Conservation (phyloP, 2,797 vertebrate species). For the Falco berigora region DNA sequence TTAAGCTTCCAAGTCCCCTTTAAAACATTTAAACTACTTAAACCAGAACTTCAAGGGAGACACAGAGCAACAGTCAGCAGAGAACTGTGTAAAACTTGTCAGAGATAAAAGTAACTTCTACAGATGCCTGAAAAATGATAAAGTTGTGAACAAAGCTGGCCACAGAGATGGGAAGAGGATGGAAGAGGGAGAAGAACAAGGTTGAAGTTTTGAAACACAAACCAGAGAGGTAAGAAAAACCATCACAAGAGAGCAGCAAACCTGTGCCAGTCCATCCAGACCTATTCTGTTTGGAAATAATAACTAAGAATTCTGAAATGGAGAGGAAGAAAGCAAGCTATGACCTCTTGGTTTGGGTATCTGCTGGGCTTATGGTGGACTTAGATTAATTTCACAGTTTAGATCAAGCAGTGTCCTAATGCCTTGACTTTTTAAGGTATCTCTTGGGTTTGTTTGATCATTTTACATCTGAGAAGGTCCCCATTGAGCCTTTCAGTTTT, state of each 20-base stretch:
- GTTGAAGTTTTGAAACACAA: neutral
- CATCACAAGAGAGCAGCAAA: neutral
- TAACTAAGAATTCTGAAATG: neutral
- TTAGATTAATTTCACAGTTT: neutral
- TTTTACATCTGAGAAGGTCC: neutral
- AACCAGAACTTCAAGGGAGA: neutral
- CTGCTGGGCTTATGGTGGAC: neutral
- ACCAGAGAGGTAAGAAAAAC: neutral
- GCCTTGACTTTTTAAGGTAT: neutral
- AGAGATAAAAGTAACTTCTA: neutral
- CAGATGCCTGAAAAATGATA: neutral
- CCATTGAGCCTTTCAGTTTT: neutral
- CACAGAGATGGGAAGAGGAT: neutral
- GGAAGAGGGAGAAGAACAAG: neutral
- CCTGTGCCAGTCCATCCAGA: neutral
- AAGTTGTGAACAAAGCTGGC: neutral
- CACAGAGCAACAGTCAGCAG: neutral
- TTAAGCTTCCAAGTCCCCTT: neutral
- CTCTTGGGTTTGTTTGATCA: neutral
- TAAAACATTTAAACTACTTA: neutral
- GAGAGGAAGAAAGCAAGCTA: neutral
- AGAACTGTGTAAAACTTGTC: neutral
- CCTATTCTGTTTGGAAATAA: neutral
- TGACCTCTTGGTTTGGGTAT: neutral
- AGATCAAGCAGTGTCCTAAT: neutral